These are phyloP conservation scores for Meloidogyne floridensis DNA, from an alignment of 1,140 invertebrate species.

Conservation along the genomic window DNA sequence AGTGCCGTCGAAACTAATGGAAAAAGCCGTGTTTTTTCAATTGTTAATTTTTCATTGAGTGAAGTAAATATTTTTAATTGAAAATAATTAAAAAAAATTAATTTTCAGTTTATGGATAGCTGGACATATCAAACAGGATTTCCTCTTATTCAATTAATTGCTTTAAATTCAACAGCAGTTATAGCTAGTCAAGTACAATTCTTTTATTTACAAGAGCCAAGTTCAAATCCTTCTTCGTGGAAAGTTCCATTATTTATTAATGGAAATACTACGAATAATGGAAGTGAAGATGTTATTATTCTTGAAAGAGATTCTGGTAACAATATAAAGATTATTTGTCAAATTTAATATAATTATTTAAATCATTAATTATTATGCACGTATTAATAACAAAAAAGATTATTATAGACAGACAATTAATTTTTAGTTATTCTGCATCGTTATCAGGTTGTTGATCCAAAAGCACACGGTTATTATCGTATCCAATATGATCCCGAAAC, in stretches of 20 bases:
- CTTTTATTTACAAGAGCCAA: constrained; percentile 6
- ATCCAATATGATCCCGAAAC: constrained; percentile 29
- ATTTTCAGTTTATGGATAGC: constrained; percentile 27
- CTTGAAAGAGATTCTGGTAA: constrained; percentile 15
- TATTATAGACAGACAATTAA: not conserved
- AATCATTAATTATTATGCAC: not conserved
- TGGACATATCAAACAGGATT: constrained; percentile 37
- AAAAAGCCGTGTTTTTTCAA: not conserved
- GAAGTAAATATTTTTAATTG: constrained; percentile 8
- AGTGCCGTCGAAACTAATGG: constrained; percentile 12
- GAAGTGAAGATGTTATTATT: not conserved
- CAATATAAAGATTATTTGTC: not conserved
- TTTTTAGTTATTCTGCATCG: constrained; percentile 25
- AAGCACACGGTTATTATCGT: constrained; percentile 35
- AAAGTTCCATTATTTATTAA: constrained; percentile 31
- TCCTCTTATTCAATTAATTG: constrained; percentile 25
- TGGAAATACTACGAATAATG: not conserved
- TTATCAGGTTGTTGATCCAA: constrained; percentile 29
- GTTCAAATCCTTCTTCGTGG: constrained; percentile 22
- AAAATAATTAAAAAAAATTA: not conserved
- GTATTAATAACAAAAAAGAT: too few species aligned
- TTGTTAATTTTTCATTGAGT: constrained; percentile 27
- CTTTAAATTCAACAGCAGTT: constrained; percentile 1
- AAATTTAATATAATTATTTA: not conserved
- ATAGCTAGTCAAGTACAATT: constrained; percentile 25